Conservation (phyloP, 2,113 vertebrate species). For the Lophotis ruficrista region DNA sequence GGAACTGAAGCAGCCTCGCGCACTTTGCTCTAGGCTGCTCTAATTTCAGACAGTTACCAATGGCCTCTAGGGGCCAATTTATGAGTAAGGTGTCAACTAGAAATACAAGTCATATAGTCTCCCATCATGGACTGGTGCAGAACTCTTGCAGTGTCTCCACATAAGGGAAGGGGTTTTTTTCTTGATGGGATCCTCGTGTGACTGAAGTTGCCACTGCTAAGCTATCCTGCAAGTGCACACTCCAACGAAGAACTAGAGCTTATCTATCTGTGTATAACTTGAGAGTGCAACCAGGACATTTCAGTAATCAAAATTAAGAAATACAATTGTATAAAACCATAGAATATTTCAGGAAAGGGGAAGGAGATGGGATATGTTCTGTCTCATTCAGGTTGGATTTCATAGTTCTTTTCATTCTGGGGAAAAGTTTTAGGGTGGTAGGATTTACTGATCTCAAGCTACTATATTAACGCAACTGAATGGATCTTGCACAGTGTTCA, state of each 20-base stretch:
- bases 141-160: neutral
- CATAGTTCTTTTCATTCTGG: neutral
- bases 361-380: neutral
- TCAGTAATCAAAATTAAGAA: neutral
- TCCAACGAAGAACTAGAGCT: neutral
- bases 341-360: neutral
- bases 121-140: neutral
- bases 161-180: neutral
- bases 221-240: neutral
- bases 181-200: neutral
- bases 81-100: constrained; percentile 12
- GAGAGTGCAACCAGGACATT: neutral
- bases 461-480: neutral
- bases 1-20: constrained; percentile 11
- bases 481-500: neutral
- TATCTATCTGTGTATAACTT: neutral
- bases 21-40: constrained; percentile 7
- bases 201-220: neutral
- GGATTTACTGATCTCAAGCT: neutral
- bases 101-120: neutral
- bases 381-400: neutral
- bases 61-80: neutral
- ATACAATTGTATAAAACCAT: neutral
- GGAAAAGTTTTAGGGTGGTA: neutral
- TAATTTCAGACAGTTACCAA: constrained; percentile 22